Base-by-base conservation (phyloP, 2,888 invertebrate genomes). In the Colletes collaris region DNA sequence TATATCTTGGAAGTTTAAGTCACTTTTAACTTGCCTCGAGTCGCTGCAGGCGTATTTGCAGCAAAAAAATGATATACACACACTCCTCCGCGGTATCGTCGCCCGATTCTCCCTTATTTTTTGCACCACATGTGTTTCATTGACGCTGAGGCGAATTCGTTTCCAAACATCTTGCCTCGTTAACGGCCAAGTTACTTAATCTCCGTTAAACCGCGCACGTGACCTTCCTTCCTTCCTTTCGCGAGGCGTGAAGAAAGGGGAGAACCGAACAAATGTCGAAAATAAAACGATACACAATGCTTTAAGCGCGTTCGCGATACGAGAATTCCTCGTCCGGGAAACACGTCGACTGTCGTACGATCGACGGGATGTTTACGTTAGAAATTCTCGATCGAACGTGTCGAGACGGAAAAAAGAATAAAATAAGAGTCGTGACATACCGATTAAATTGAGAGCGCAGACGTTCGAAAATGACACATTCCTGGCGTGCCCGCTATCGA, bases 141-240 rank as follows among this genome's bases (percentile, higher is more conserved):
- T 76, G 69, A 76, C 78, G 78, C 55, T 16, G 69, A 59, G 55
- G 78, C 76, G 76, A 78, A 78, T 78, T 76, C 78, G 69, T 76
- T 78, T 78, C 78, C 78, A 65, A 78, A 78, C 78, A 65, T 69
- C 59, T 76, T 56, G 78, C 55, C 62, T 78, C 69, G 76, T 78
- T 78, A 78, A 70, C 76, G 27, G 60, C 35, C 60, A n/a, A 69
- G 76, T 78, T 78, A 78, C 76, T 76, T 78, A 78, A 78, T 78
- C 76, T 76, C 65, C 65, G 65, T 78, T 70, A 76, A 76, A 69
- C 76, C 65, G 76, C 69, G 50, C 78, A 76, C 78, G 76, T 76
- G 76, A 76, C 78, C 76, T 78, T 78, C 78, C 76, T 78, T 78
- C 78, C 76, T 78, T 70, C 69, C 76, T 74, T 74, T 63, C 52